Conservation (phyloP, 2,888 invertebrate species). For the Eupithecia subumbrata region DNA sequence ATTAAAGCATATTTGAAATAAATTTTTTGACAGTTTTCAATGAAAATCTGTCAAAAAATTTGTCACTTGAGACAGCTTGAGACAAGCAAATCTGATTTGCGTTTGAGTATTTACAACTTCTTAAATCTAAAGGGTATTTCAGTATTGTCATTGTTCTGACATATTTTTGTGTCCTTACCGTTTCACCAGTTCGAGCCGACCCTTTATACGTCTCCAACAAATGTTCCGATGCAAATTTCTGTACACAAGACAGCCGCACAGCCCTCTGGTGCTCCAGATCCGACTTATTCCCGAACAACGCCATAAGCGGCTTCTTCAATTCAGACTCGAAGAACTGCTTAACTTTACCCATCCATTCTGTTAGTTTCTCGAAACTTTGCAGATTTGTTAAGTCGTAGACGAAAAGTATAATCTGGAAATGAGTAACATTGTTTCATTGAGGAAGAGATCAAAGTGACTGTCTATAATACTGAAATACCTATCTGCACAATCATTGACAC, state of each 20-base stretch:
- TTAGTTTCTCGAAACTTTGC: slow-evolving; percentile 90
- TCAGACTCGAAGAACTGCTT: slow-evolving; percentile 72
- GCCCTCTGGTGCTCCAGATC: slow-evolving; percentile 90
- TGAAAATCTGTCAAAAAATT: too few relatives aligned
- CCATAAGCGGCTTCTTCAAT: slow-evolving; percentile 82
- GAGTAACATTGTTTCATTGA: neutral
- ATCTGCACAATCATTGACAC: neutral
- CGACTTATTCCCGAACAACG: slow-evolving; percentile 88
- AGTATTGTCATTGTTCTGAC: slow-evolving; percentile 36
- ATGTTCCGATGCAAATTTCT: slow-evolving; percentile 86
- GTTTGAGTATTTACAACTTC: too few relatives aligned
- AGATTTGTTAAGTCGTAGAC: slow-evolving; percentile 93
- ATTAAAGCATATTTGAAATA: too few relatives aligned
- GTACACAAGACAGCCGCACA: slow-evolving; percentile 86
- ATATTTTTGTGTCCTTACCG: slow-evolving; percentile 68
- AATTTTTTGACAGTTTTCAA: too few relatives aligned
- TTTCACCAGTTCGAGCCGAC: slow-evolving; percentile 90
- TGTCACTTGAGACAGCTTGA: too few relatives aligned
- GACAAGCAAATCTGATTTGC: too few relatives aligned
- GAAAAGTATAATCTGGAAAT: slow-evolving; percentile 88
- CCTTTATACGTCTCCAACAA: slow-evolving; percentile 85
- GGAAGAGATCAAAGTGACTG: neutral
- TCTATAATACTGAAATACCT: too few relatives aligned
- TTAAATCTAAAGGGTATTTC: neutral
- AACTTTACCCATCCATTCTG: slow-evolving; percentile 87